phyloP scores from a whole-genome alignment of 1,140 invertebrate species.

The Drosophila fuyamai region DNA sequence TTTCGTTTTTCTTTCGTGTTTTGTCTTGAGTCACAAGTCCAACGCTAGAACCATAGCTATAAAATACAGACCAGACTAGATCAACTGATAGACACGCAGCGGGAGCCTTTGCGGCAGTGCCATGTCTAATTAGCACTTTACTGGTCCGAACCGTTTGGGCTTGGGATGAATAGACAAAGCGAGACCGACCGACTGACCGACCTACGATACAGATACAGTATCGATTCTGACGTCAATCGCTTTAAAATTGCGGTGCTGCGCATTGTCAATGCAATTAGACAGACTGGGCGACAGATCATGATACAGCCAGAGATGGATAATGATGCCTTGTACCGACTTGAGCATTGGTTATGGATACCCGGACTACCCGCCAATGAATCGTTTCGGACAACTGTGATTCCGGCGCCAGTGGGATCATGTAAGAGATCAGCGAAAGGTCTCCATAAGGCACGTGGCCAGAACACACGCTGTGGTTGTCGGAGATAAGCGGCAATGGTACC shows the following conservation, averaged over 20 bases:
- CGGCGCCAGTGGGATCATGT: constrained; percentile 1
- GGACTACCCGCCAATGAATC: constrained; percentile 27
- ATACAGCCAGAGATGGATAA: constrained; percentile 30
- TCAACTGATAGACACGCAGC: constrained; percentile 66
- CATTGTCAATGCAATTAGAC: constrained; percentile 66
- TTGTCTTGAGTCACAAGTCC: constrained; percentile 29
- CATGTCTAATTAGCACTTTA: constrained; percentile 71
- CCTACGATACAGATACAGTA: constrained; percentile 8
- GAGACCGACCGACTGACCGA: constrained; percentile 13
- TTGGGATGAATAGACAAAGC: constrained; percentile 23
- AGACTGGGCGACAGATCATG: constrained; percentile 26
- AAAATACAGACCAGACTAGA: constrained; percentile 39
- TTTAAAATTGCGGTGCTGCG: constrained; percentile 45
- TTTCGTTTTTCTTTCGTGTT: constrained; percentile 4
- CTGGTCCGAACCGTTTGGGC: constrained; percentile 30
- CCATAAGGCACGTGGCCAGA: constrained; percentile 30
- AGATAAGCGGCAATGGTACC: constrained; percentile 7
- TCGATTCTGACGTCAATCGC: constrained; percentile 61
- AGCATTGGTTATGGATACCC: constrained; percentile 52
- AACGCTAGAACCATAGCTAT: constrained; percentile 33
- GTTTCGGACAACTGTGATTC: constrained; percentile 34
- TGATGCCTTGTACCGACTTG: constrained; percentile 24
- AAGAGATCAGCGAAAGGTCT: constrained; percentile 35
- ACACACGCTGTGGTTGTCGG: constrained; percentile 25
- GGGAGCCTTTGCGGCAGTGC: constrained; percentile 31